Conservation (phyloP, 2,797 vertebrate species). For the Clarias pachynema region DNA sequence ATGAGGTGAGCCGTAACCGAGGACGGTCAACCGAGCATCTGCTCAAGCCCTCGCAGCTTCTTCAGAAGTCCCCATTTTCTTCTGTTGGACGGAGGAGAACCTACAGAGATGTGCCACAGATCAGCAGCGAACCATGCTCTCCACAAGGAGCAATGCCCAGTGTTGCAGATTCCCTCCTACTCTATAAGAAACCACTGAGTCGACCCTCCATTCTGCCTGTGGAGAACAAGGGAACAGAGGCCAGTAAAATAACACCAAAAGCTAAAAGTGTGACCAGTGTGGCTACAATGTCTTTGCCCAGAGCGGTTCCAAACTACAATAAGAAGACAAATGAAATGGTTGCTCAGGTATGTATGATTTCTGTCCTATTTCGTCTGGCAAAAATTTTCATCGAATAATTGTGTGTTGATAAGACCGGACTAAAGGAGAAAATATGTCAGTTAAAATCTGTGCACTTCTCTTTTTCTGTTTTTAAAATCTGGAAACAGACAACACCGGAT, state of each 20-base stretch:
- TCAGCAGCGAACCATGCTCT: constrained; percentile 69
- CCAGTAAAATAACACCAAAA: constrained; percentile 48
- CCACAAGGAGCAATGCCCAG: constrained; percentile 68
- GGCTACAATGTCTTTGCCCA: constrained; percentile 59
- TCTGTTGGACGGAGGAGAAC: constrained; percentile 62
- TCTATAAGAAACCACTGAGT: constrained; percentile 62
- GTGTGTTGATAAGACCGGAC: background rate
- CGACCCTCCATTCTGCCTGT: constrained; percentile 59
- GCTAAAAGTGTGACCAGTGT: constrained; percentile 55
- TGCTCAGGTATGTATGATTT: constrained; percentile 66
- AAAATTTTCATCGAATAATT: background rate
- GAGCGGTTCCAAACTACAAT: constrained; percentile 42
- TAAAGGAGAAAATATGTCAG: background rate
- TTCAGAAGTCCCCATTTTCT: constrained; percentile 68
- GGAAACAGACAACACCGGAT: constrained; percentile 88
- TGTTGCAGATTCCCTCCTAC: constrained; percentile 57
- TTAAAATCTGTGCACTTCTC: constrained; percentile 25
- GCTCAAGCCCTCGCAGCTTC: constrained; percentile 82
- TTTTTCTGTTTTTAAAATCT: constrained; percentile 37
- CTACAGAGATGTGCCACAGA: constrained; percentile 53
- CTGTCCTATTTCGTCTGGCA: background rate
- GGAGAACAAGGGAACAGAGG: constrained; percentile 59
- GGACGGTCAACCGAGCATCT: constrained; percentile 87
- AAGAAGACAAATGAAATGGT: constrained; percentile 66
- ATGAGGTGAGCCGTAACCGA: constrained; percentile 72